Evolutionary conservation across 2,888 invertebrate genomes (phyloP).

Genomic region (Athalia cordata): DNA sequence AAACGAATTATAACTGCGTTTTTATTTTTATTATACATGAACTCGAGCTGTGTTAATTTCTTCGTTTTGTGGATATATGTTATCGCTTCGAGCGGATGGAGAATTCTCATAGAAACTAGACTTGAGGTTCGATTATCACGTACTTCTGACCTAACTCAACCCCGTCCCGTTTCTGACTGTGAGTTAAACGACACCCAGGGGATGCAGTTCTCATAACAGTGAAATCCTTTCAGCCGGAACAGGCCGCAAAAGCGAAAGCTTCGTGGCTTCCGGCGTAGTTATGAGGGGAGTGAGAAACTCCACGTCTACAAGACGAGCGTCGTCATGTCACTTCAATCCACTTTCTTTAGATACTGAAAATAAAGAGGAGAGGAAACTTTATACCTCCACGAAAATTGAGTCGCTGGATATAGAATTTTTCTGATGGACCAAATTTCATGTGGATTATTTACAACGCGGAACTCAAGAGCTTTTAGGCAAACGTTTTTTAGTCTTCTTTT

Average conservation of each 20-base stretch:
- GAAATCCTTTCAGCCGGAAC: conserved; percentile 36
- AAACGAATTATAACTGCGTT: no score
- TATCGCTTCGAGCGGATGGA: background rate
- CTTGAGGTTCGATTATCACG: conserved; percentile 30
- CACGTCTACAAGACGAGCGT: background rate
- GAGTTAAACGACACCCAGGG: conserved; percentile 25
- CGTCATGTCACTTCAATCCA: conserved; percentile 33
- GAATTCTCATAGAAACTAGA: conserved; percentile 25
- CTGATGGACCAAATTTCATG: background rate
- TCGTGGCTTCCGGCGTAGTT: conserved; percentile 6
- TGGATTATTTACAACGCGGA: no score
- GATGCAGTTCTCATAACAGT: conserved; percentile 33
- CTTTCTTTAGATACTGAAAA: background rate
- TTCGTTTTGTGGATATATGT: conserved; percentile 16
- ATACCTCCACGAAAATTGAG: background rate
- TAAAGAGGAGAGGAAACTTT: background rate
- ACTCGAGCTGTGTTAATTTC: conserved; percentile 11
- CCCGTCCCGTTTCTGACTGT: background rate
- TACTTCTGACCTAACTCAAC: conserved; percentile 34
- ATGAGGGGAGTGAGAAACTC: conserved; percentile 1
- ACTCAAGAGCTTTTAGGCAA: no score
- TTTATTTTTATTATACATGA: no score
- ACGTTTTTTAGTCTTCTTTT: no score
- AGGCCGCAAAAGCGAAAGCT: conserved; percentile 19
- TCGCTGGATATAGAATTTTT: background rate